Evolutionary conservation across 2,888 invertebrate genomes (phyloP), one percentile per base, ranked within the genome.

Genomic region (Tetranychus truncatus): DNA sequence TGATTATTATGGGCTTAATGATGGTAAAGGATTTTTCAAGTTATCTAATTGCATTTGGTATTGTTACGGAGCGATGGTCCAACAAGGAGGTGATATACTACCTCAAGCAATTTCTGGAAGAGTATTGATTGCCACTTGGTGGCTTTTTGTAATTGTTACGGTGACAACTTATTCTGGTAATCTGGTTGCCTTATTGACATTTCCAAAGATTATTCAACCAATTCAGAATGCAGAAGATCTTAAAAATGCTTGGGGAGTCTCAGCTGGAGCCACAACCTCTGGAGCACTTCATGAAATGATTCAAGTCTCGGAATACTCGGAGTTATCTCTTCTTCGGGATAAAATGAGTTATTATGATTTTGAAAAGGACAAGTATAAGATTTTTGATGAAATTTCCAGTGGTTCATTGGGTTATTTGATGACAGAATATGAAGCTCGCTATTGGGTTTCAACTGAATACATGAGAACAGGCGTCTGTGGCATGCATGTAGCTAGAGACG

Each of bases 141-240:
- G 94, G 94, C 82, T 94, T 20, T 91, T 91, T 1, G 92, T 93
- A 0, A 85, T 93, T 77, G 90, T 94, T 0, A 86, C 93, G 24
- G 90, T 93, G 0, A 93, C 93, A 21, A 92, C 92, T 0, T 95
- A 94, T 82, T 92, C 92, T 75, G 94, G 94, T 2, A 93, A 92
- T 83, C 85, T 95, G 79, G 93, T 94, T 0, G 93, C 94, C 0
- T 93, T 93, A 82, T 86, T 94, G 69, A 94, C 94, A 0, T 93
- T 94, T 81, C 94, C 94, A 0, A 89, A 90, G 82, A 80, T 80
- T 74, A 89, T 90, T 81, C 84, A 86, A 55, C 87, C 90, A 0
- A 87, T 91, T 45, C 87, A 88, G 4, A 88, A 87, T 0, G 82
- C 91, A 0, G 84, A 87, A 1, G 89, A 90, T 77, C 82, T 91